Evolutionary conservation across 2,113 vertebrate genomes (phyloP).

Genomic region (Cairina moschata): DNA sequence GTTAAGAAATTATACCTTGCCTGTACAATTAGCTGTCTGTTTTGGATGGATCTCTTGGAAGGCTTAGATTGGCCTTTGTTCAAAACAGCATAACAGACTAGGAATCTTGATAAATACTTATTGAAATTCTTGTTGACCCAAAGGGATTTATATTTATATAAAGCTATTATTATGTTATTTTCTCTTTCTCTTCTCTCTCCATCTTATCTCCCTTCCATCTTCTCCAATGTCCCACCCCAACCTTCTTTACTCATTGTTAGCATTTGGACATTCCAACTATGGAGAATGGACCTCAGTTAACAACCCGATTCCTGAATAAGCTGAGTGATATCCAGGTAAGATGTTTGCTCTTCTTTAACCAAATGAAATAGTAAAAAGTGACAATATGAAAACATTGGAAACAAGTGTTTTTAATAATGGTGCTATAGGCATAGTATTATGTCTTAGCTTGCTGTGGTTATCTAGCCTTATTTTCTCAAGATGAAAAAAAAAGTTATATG

Average conservation of each 20-base stretch:
- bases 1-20: background rate
- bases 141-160: background rate
- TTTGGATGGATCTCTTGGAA: background rate
- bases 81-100: background rate
- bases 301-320: conserved; percentile 79
- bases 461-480: background rate
- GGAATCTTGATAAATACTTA: background rate
- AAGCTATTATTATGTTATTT: background rate
- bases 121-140: background rate
- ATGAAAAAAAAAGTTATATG: background rate
- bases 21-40: background rate
- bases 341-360: background rate
- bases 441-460: background rate
- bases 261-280: conserved; percentile 81
- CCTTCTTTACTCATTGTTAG: conserved; percentile 54
- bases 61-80: background rate
- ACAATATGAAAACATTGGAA: background rate
- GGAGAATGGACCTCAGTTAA: conserved; percentile 79
- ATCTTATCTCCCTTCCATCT: background rate
- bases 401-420: background rate
- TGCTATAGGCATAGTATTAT: background rate
- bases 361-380: background rate
- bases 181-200: background rate
- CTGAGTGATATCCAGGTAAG: conserved; percentile 86
- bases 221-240: background rate